Conservation (phyloP, 2,888 invertebrate genomes). For the Epirrhoe alternata region DNA sequence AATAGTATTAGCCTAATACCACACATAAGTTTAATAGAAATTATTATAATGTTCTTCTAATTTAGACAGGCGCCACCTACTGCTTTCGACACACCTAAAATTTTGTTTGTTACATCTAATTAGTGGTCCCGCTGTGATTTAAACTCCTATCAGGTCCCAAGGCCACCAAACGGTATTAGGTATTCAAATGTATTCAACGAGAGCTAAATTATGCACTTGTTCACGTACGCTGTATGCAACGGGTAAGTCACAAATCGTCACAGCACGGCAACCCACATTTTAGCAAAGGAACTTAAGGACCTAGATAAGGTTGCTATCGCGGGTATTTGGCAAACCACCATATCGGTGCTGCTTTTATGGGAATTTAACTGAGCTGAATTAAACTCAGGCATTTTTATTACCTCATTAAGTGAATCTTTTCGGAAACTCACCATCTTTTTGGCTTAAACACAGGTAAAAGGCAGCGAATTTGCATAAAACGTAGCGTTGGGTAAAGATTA, state of each 20-base stretch:
- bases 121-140: constrained; percentile 52
- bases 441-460: neutral
- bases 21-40: constrained; percentile 36
- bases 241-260: constrained; percentile 27
- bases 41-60: constrained; percentile 51
- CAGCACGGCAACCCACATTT: constrained; percentile 25
- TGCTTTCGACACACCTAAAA: constrained; percentile 49
- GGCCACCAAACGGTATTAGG: constrained; percentile 31
- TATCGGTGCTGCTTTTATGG: constrained; percentile 9
- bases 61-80: constrained; percentile 57
- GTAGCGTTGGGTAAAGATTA: too few species aligned
- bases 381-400: neutral
- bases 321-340: constrained; percentile 20
- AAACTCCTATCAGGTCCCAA: constrained; percentile 36
- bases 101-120: constrained; percentile 41
- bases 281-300: constrained; percentile 11
- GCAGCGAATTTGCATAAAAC: neutral
- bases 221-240: constrained; percentile 26
- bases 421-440: neutral
- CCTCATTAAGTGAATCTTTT: neutral
- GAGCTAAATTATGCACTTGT: constrained; percentile 28
- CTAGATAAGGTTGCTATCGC: constrained; percentile 23
- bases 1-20: constrained; percentile 38
- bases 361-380: constrained; percentile 1
- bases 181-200: constrained; percentile 41